Conservation (phyloP, 2,113 vertebrate species). For the Psophia crepitans region DNA sequence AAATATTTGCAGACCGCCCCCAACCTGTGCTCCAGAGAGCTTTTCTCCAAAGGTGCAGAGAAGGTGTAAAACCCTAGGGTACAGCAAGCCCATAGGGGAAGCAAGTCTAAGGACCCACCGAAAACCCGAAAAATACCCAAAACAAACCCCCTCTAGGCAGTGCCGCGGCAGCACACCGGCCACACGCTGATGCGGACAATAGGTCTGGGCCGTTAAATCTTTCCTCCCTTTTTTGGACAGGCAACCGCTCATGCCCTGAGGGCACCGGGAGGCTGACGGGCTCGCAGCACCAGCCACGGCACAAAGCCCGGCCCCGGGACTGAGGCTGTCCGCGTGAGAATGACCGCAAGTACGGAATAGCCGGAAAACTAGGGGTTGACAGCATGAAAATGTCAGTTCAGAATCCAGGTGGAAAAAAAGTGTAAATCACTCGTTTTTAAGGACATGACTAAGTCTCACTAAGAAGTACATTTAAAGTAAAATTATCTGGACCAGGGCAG, state of each 20-base stretch:
- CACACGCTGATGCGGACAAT: rapidly evolving
- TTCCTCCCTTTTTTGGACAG: not conserved
- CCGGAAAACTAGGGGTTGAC: not conserved
- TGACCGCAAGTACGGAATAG: not conserved
- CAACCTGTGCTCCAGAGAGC: not conserved
- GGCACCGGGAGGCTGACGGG: not conserved
- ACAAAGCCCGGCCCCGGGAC: rapidly evolving
- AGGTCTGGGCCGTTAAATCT: not conserved
- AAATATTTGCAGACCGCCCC: not conserved
- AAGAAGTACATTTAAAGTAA: not conserved
- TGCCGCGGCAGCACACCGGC: not conserved
- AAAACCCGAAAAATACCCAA: not conserved
- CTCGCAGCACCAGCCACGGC: not conserved
- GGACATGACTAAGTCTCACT: not conserved
- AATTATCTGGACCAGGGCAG: not conserved
- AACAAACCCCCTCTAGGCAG: not conserved
- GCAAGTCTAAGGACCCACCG: not conserved
- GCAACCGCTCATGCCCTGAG: not conserved
- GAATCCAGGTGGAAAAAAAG: not conserved
- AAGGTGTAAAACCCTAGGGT: not conserved
- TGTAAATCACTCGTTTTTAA: not conserved
- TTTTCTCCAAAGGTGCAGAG: not conserved
- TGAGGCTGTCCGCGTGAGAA: not conserved
- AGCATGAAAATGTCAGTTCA: not conserved
- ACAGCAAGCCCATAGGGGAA: not conserved